phyloP scores from a whole-genome alignment of 2,888 invertebrate species.

The Allacma fusca region DNA sequence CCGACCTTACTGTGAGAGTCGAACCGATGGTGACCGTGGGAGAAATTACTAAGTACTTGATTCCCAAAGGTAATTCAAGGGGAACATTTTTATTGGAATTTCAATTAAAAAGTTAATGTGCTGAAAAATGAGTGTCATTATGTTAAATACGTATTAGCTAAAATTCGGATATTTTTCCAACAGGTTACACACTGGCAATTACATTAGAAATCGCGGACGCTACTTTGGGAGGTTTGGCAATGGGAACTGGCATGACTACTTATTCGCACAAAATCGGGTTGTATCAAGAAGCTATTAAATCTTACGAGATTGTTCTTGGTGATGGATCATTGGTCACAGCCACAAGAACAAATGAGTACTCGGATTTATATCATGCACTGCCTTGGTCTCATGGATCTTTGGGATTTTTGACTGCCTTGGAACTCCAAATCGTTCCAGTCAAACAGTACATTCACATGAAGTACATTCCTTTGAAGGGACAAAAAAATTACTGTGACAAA shows the following conservation, averaged over 20 bases:
- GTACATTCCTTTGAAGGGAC: conserved; percentile 72
- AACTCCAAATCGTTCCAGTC: conserved; percentile 71
- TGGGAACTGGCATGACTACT: conserved; percentile 78
- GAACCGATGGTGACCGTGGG: conserved; percentile 74
- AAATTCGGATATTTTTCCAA: too few relatives aligned
- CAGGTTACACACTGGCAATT: conserved; percentile 73
- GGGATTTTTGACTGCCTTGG: conserved; percentile 73
- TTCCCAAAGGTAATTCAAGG: conserved; percentile 69
- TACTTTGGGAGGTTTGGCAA: conserved; percentile 74
- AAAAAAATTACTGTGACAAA: conserved; percentile 72
- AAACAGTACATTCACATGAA: conserved; percentile 73
- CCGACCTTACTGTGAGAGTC: conserved; percentile 70
- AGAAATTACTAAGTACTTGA: conserved; percentile 72
- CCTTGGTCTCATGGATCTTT: conserved; percentile 76
- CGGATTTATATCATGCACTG: conserved; percentile 70
- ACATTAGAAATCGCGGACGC: conserved; percentile 76
- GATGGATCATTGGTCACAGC: conserved; percentile 72
- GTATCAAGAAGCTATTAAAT: conserved; percentile 73
- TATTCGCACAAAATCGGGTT: conserved; percentile 76
- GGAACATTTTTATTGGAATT: too few relatives aligned
- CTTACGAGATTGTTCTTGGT: conserved; percentile 73
- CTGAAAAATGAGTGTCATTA: too few relatives aligned
- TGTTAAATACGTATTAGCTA: too few relatives aligned
- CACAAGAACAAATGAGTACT: conserved; percentile 68
- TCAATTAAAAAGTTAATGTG: not conserved